Percentiles rank a stretch among this genome's conserved stretches.
Evolutionary conservation across 2,888 invertebrate species (phyloP).

Genomic region (Pimpla rufipes): DNA sequence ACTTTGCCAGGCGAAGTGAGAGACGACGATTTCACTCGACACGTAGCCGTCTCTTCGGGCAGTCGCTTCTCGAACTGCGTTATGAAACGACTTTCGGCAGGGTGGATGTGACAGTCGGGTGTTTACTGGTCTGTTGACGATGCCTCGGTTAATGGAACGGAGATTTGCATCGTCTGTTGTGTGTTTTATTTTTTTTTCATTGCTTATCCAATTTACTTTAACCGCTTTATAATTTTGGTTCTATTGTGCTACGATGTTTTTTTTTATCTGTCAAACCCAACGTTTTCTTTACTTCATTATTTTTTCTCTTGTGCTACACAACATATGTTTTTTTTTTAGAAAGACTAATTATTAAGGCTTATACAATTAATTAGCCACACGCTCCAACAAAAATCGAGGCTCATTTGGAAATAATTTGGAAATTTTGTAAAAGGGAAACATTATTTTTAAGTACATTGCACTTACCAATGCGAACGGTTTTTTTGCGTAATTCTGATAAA

Average conservation of each 20-base stretch:
- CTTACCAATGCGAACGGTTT: not conserved
- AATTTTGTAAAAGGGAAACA: not conserved
- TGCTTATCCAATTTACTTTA: not conserved
- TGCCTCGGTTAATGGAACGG: not conserved
- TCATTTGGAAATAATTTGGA: no score
- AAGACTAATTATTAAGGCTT: no score
- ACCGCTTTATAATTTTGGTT: no score
- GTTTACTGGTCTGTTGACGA: not conserved
- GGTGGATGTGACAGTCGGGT: conserved; percentile 1
- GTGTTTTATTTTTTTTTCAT: not conserved
- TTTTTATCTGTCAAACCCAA: no score
- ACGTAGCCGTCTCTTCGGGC: not conserved
- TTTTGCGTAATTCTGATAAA: not conserved
- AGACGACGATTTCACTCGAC: not conserved
- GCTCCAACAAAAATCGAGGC: no score
- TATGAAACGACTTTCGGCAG: conserved; percentile 3
- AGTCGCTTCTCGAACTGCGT: not conserved
- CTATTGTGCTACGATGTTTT: no score
- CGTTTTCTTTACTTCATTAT: no score
- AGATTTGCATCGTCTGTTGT: not conserved
- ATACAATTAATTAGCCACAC: no score
- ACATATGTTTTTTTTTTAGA: no score
- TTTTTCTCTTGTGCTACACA: no score
- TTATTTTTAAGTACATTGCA: not conserved
- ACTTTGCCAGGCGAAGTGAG: not conserved